Evolutionary conservation across 2,113 vertebrate genomes (phyloP).

Genomic region (Hydrochoerus hydrochaeris): DNA sequence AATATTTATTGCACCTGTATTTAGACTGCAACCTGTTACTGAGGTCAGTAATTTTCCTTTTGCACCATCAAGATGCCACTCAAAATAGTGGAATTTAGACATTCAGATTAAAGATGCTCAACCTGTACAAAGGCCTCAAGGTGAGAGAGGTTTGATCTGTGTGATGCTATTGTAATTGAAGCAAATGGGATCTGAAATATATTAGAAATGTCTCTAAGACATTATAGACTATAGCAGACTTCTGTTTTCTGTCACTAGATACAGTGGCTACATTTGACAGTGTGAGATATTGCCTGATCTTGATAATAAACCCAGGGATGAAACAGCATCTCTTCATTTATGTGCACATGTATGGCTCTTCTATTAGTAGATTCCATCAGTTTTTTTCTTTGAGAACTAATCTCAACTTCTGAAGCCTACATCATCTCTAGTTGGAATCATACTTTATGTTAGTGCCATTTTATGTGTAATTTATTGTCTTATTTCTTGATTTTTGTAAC

Average conservation of each 20-base stretch:
- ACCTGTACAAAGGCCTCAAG: neutral
- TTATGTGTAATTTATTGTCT: slow-evolving; percentile 13
- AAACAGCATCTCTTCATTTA: neutral
- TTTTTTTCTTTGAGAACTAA: slow-evolving; percentile 11
- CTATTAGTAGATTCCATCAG: neutral
- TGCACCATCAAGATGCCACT: neutral
- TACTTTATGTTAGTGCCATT: neutral
- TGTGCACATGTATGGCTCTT: neutral
- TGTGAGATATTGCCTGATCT: neutral
- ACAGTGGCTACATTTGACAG: neutral
- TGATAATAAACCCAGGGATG: neutral
- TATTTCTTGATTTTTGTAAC: neutral
- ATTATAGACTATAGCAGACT: neutral
- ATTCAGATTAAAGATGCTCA: neutral
- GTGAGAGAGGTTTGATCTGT: neutral
- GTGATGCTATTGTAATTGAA: neutral
- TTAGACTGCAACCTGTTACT: neutral
- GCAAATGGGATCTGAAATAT: neutral
- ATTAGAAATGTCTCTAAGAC: neutral
- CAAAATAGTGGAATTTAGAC: neutral
- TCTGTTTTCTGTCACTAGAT: neutral
- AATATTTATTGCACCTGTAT: neutral
- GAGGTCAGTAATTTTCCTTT: neutral
- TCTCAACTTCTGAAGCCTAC: neutral
- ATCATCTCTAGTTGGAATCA: neutral